These are phyloP conservation scores for Cylloceria caligata DNA, from an alignment of 2,888 invertebrate genomes.

Conservation along the genomic window DNA sequence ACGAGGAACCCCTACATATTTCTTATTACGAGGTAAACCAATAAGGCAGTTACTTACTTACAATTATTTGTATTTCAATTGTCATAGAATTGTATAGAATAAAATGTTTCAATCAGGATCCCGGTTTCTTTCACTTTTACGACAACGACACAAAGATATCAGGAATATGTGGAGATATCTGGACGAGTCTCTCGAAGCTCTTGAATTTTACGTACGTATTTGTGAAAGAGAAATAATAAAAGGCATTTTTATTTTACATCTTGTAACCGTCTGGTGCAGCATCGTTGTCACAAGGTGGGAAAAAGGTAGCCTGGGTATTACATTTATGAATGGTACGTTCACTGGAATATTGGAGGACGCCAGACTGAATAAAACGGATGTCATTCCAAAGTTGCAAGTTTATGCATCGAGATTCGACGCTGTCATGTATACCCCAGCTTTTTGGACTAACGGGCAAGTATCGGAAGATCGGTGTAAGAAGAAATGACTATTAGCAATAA, in stretches of 20 bases:
- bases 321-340: constrained; percentile 45
- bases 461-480: not conserved
- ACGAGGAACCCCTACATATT: constrained; percentile 44
- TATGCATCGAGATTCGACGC: not conserved
- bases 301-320: constrained; percentile 4
- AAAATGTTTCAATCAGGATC: not conserved
- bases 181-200: constrained; percentile 62
- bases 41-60: too few species aligned
- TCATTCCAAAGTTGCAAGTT: constrained; percentile 62
- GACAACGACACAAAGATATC: constrained; percentile 52
- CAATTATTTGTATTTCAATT: too few species aligned
- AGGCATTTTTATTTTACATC: not conserved
- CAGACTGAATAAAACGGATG: constrained; percentile 57
- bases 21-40: constrained; percentile 61
- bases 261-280: constrained; percentile 24
- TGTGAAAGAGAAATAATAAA: not conserved
- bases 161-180: constrained; percentile 67
- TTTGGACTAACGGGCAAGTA: constrained; percentile 68
- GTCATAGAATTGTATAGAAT: too few species aligned
- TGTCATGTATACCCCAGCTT: constrained; percentile 56
- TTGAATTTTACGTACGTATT: constrained; percentile 71
- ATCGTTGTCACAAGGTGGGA: constrained; percentile 6
- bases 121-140: not conserved
- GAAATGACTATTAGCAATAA: not conserved
- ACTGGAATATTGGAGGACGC: constrained; percentile 62